A percentile compares a stretch with the other conserved stretches of the same genome.
Evolutionary conservation across 2,797 vertebrate species (phyloP).

Genomic region (Danio aesculapii): DNA sequence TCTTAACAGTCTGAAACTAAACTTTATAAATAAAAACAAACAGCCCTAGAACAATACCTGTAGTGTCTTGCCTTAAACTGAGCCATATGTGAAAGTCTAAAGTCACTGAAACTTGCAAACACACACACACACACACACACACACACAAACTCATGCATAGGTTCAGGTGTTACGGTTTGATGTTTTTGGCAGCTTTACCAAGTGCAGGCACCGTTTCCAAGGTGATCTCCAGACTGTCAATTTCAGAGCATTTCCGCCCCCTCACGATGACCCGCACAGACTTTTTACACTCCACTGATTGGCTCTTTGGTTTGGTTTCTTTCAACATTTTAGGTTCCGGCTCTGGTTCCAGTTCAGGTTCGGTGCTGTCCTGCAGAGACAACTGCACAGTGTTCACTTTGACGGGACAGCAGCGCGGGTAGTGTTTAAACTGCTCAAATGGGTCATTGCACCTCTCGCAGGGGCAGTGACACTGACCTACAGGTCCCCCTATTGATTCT

Average conservation of each 20-base stretch:
- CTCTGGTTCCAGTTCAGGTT: slow-evolving; percentile 42
- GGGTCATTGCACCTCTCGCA: slow-evolving; percentile 57
- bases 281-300: slow-evolving; percentile 28
- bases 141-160: slow-evolving; percentile 4
- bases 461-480: slow-evolving; percentile 50
- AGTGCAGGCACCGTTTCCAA: slow-evolving; percentile 56
- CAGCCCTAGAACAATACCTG: not conserved
- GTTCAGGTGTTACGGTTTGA: slow-evolving; percentile 24
- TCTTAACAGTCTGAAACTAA: too few relatives aligned
- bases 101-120: not conserved
- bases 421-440: slow-evolving; percentile 66
- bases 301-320: slow-evolving; percentile 17
- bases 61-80: slow-evolving; percentile 1
- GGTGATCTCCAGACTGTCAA: slow-evolving; percentile 61
- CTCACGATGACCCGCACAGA: slow-evolving; percentile 52
- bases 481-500: slow-evolving; percentile 39
- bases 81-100: slow-evolving; percentile 1
- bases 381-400: slow-evolving; percentile 52
- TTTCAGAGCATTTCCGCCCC: slow-evolving; percentile 52
- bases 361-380: slow-evolving; percentile 39
- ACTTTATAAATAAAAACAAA: too few relatives aligned
- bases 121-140: too few relatives aligned
- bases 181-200: slow-evolving; percentile 16
- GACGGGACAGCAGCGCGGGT: slow-evolving; percentile 60
- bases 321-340: not conserved